Evolutionary conservation across 2,888 invertebrate species (phyloP), one percentile per base, ranked within the genome.

Genomic region (Caenorhabditis sp.): DNA sequence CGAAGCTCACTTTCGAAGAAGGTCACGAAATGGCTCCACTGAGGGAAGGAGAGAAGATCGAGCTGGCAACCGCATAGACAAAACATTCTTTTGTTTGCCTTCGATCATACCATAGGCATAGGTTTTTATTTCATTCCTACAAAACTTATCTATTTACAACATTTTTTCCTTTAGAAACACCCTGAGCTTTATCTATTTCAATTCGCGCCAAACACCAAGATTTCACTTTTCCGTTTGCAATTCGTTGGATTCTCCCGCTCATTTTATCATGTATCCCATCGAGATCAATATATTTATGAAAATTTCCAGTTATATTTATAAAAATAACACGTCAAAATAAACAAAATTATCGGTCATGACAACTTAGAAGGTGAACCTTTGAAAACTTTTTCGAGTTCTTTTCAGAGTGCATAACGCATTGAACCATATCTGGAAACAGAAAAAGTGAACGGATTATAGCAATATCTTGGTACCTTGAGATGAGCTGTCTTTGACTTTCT

Each of bases 21-120:
- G 78, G 66, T 7, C 79, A 82, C 37, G 80, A 78, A 39, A 39
- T 80, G 63, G 79, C 79, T 22, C 80, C 78, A 32, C 43, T 78
- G 17, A 45, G 68, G 55, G 56, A 72, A 41, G 66, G 63, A 24
- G 79, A 72, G 39, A 75, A 81, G 48, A 61, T 72, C 32, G 74
- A 72, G 30, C 43, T 74, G 7, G 78, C 75, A 7, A 66, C 56
- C 5, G 71, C 65, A 17, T 66, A 68, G 45, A 35, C 8, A 7
- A 8, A n/a, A n/a, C n/a, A n/a, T n/a, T n/a, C n/a, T n/a, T n/a
- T n/a, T n/a, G n/a, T n/a, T n/a, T n/a, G n/a, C n/a, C n/a, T n/a
- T n/a, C n/a, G n/a, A n/a, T n/a, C n/a, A n/a, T n/a, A n/a, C n/a
- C n/a, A n/a, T n/a, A n/a, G n/a, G n/a, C n/a, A n/a, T n/a, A n/a